phyloP scores from a whole-genome alignment of 2,888 invertebrate species.

The Erebia palarica region DNA sequence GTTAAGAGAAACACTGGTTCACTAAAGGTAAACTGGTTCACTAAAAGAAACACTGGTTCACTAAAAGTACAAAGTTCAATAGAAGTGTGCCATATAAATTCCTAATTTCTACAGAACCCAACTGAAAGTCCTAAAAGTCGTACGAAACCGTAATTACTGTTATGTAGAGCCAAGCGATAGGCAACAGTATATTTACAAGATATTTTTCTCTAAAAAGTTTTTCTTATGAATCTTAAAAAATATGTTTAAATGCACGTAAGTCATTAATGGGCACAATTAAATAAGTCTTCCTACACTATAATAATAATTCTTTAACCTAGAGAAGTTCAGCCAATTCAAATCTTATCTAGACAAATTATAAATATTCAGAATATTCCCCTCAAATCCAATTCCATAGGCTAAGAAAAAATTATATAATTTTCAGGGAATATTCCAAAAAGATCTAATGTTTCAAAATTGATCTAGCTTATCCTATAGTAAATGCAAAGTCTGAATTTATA shows the following conservation, averaged over 20 bases:
- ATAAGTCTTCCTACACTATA: constrained; percentile 27
- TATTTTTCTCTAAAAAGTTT: constrained; percentile 23
- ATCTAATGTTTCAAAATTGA: constrained; percentile 34
- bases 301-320: constrained; percentile 32
- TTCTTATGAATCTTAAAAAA: constrained; percentile 21
- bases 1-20: constrained; percentile 69
- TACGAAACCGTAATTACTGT: constrained; percentile 48
- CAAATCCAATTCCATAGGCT: constrained; percentile 55
- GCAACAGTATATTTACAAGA: constrained; percentile 69
- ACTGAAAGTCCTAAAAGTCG: constrained; percentile 77
- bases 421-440: constrained; percentile 75
- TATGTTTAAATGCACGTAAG: constrained; percentile 19
- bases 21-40: constrained; percentile 12
- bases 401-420: constrained; percentile 46
- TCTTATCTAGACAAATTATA: constrained; percentile 41
- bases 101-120: constrained; percentile 75
- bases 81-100: constrained; percentile 29
- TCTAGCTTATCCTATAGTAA: constrained; percentile 56
- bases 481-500: constrained; percentile 60
- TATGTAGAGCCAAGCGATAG: constrained; percentile 49
- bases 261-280: constrained; percentile 42
- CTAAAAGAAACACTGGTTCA: constrained; percentile 52
- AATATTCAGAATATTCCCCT: constrained; percentile 75
- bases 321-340: constrained; percentile 34
- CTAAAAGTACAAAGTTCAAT: constrained; percentile 37